Base-by-base conservation (phyloP, 2,113 vertebrate genomes). In the Brachypodius melanocephalos region DNA sequence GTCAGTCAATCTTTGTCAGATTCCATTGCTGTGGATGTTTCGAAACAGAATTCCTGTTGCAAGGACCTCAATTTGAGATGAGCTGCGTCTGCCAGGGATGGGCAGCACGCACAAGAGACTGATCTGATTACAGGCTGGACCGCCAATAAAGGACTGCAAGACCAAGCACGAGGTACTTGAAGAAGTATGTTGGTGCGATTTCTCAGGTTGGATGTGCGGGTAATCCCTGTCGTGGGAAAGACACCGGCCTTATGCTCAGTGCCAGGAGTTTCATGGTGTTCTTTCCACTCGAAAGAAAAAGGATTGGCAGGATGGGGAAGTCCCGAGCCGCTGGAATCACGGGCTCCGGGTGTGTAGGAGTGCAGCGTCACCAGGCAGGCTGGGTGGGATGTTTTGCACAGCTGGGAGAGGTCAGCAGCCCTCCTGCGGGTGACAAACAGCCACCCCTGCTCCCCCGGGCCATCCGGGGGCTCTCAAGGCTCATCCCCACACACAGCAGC, bases 381-480 rank as follows among this genome's bases (percentile, higher is more conserved):
- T 17, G 58, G 12, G 24, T 15, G 83, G 54, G 73, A 18, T 3
- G 28, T 20, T 51, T 63, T 57, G 43, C 43, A 8, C 77, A 65
- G 63, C 12, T 16, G 4, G 32, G 31, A 18, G 76, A 32, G 49
- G 21, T 42, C 51, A 36, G n/a, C 76, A 19, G 5, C 29, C 20
- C 40, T 63, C 13, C 57, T 73, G 72, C 17, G 9, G 46, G 3
- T 29, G 75, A 26, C 66, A 9, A 12, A 16, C 26, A 46, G 43
- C 40, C 62, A 3, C 3, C 0, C 29, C 8, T 24, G 1, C 3
- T 18, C 36, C 6, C 45, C 48, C 5, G 25, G 66, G 61, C 20
- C n/a, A 0, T 3, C 16, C 42, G 8, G 49, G 54, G 42, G 49
- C 81, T 48, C 40, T 1, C n/a, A 5, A 1, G 71, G 46, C 62